Conservation (phyloP, 1,140 invertebrate species). For the Aphidius ervi region DNA sequence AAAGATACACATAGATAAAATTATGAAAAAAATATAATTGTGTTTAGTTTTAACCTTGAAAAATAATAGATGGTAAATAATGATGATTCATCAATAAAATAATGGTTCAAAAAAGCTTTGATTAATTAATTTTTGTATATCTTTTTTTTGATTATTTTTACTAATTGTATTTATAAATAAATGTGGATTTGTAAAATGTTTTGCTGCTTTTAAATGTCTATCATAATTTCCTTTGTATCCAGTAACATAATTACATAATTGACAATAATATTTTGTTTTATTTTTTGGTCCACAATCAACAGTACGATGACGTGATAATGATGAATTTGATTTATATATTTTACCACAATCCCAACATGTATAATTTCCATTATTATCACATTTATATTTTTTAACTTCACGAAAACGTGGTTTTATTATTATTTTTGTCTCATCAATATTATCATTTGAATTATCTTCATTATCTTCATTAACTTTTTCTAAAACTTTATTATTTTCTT, state of each 20-base stretch:
- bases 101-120: constrained; percentile 5
- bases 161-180: background rate
- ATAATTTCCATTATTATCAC: constrained; percentile 17
- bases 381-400: constrained; percentile 14
- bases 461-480: background rate
- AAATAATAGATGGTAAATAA: background rate
- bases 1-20: no score
- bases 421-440: background rate
- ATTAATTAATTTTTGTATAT: background rate
- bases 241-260: constrained; percentile 18
- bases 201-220: constrained; percentile 23
- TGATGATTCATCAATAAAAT: background rate
- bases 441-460: background rate
- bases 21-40: no score
- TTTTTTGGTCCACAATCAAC: constrained; percentile 37
- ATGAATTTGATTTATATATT: constrained; percentile 36
- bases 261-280: constrained; percentile 27
- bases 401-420: constrained; percentile 12
- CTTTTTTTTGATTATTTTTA: background rate
- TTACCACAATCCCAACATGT: constrained; percentile 32
- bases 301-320: constrained; percentile 39
- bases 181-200: constrained; percentile 9
- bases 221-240: constrained; percentile 23
- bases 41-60: no score
- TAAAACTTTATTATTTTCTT: background rate